Evolutionary conservation across 1,140 invertebrate genomes (phyloP), one percentile per base, ranked within the genome.

Genomic region (Neelides sp.): DNA sequence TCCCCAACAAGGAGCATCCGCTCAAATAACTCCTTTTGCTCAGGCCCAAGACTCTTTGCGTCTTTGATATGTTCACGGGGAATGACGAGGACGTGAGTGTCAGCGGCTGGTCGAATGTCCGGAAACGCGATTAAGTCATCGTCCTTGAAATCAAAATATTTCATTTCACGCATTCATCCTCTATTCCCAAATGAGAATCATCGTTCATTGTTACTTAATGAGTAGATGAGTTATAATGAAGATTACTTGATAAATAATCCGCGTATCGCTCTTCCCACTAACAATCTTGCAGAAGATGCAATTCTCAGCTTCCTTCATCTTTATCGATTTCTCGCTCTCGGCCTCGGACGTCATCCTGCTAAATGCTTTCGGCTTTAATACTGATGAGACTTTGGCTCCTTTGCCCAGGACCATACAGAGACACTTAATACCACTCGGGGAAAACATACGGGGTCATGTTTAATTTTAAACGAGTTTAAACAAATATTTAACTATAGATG

Each of bases 41-140:
- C 65, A n/a, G 69, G 53, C 19, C 67, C 73, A 19, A 92, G 71
- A 22, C 63, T 60, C 64, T 84, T 86, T 0, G 78, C 76, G 71
- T 84, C 80, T 36, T 69, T 66, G 42, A 87, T 78, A 66, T 93
- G 89, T 17, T 70, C 66, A 64, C 81, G 85, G 1, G 88, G 77
- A 23, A 90, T 71, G 34, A 85, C 77, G 32, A 93, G 72, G 64
- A 81, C 82, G 68, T 94, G 89, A 68, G 83, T 77, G 17, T 73
- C 74, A 1, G 85, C 76, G 0, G 79, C 85, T 15, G 89, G 88
- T 64, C 78, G 77, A 28, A 90, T 90, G 64, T 92, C 88, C 47
- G 76, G 75, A 63, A 93, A 88, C 26, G 85, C 80, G 13, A 81
- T 74, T 36, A 85, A 67, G 43, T 82, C 73, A 2, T 88, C 79